Evolutionary conservation across 2,797 vertebrate species (phyloP).

Genomic region (Ara ararauna): DNA sequence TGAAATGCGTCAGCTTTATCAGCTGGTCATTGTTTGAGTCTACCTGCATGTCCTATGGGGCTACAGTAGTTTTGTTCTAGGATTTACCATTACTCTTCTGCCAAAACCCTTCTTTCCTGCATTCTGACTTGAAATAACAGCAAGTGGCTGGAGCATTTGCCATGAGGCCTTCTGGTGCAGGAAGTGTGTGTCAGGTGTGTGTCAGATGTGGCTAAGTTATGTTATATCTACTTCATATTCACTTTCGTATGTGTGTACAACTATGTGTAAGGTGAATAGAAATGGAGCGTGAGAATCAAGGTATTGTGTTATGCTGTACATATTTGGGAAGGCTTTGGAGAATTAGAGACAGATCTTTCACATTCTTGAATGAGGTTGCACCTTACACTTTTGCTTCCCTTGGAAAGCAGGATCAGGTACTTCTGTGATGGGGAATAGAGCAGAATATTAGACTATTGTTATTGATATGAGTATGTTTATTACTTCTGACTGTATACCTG

Average conservation of each 20-base stretch:
- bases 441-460: background rate
- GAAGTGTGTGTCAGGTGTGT: background rate
- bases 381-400: rapidly evolving
- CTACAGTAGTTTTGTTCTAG: background rate
- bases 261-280: background rate
- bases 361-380: background rate
- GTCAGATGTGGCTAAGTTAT: background rate
- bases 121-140: background rate
- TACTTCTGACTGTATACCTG: background rate
- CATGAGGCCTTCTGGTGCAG: rapidly evolving
- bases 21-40: background rate
- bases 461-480: background rate
- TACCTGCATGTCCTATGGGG: background rate
- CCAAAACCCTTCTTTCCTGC: background rate
- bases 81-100: background rate
- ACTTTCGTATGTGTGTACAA: background rate
- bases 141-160: background rate
- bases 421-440: background rate
- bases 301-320: background rate
- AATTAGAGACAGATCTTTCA: background rate
- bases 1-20: background rate
- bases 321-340: background rate
- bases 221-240: background rate
- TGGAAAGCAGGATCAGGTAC: background rate
- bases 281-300: background rate